A percentile compares a stretch with the other conserved stretches of the same genome.
These are phyloP conservation scores for Protophormia terraenovae DNA, from an alignment of 2,888 invertebrate species.

Conservation along the genomic window DNA sequence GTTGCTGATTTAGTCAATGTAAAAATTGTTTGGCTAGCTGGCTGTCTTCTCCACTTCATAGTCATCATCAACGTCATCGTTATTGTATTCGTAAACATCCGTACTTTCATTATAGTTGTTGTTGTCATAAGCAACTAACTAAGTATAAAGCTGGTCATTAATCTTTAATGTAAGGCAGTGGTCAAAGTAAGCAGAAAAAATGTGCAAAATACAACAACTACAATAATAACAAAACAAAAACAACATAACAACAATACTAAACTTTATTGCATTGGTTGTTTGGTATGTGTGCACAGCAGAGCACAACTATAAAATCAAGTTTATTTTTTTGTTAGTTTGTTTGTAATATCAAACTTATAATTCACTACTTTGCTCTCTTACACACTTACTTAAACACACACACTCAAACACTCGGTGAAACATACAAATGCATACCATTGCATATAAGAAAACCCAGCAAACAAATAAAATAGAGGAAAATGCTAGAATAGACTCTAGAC, in stretches of 20 bases:
- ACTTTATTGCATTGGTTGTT: background rate
- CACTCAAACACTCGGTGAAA: too few relatives aligned
- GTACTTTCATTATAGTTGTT: slow-evolving; percentile 16
- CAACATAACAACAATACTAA: background rate
- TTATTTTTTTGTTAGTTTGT: too few relatives aligned
- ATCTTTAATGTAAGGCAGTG: slow-evolving; percentile 67
- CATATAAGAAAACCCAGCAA: background rate
- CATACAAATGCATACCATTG: background rate
- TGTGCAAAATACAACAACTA: slow-evolving; percentile 12
- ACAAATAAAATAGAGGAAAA: too few relatives aligned
- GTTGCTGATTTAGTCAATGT: slow-evolving; percentile 7
- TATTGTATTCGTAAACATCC: slow-evolving; percentile 7
- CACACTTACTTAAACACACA: background rate
- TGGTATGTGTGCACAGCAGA: background rate
- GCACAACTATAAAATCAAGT: slow-evolving; percentile 54
- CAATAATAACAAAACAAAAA: background rate
- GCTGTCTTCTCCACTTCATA: slow-evolving; percentile 8
- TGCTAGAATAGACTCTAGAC: too few relatives aligned
- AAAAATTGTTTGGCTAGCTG: slow-evolving; percentile 13
- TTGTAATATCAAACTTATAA: slow-evolving; percentile 37
- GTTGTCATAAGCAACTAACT: slow-evolving; percentile 36
- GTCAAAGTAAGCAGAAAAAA: slow-evolving; percentile 65
- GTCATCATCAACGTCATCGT: slow-evolving; percentile 12
- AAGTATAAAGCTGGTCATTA: slow-evolving; percentile 63
- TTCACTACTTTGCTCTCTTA: slow-evolving; percentile 1